A percentile compares a stretch with the other conserved stretches of the same genome.
These are phyloP conservation scores for Polyodon spathula DNA, from an alignment of 2,113 vertebrate species.

Conservation along the genomic window DNA sequence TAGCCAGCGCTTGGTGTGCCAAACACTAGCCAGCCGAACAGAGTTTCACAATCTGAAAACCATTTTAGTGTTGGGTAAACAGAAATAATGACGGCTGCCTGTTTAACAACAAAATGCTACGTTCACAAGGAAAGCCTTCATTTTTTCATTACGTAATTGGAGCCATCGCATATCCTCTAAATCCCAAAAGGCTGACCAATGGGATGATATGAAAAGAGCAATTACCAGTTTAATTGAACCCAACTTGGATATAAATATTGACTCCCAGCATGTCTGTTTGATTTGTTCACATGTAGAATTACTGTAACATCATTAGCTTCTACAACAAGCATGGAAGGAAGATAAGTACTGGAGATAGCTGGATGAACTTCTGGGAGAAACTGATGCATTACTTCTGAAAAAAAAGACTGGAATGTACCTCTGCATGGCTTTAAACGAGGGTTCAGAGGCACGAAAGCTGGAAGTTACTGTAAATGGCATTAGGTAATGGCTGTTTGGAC, in stretches of 20 bases:
- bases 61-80: no score
- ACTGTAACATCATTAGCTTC: not conserved
- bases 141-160: no score
- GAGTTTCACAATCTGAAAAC: no score
- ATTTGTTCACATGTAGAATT: not conserved
- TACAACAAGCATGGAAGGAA: slow-evolving; percentile 8
- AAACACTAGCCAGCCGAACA: no score
- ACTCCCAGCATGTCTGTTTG: slow-evolving; percentile 12
- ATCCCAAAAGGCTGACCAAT: no score
- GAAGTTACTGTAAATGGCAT: slow-evolving; percentile 60
- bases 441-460: slow-evolving; percentile 65
- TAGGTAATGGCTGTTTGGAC: slow-evolving; percentile 26
- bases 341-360: slow-evolving; percentile 2
- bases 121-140: no score
- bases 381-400: slow-evolving; percentile 26
- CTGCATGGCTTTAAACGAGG: slow-evolving; percentile 62
- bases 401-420: slow-evolving; percentile 61
- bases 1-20: no score
- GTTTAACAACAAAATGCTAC: no score
- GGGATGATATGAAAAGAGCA: no score
- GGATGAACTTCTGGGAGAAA: slow-evolving; percentile 27
- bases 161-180: no score
- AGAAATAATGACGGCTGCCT: no score
- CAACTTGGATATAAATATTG: not conserved
- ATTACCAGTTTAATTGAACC: no score